Base-by-base conservation (phyloP, 1,140 invertebrate species). In the Nautilus pompilius region DNA sequence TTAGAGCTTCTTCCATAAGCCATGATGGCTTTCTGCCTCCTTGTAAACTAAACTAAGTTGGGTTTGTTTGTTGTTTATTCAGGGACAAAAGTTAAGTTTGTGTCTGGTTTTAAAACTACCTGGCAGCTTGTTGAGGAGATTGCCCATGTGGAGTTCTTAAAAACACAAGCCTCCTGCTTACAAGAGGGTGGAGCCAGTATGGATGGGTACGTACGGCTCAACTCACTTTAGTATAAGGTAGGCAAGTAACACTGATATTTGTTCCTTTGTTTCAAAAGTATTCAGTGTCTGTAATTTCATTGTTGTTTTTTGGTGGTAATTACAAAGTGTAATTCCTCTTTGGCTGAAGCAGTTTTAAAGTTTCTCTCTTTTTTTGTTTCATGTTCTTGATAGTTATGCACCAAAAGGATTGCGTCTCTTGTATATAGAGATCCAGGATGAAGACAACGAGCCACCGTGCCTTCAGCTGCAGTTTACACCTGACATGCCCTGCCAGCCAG, bases 61-160 rank as follows among this genome's bases (percentile, higher is more conserved):
- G n/a, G n/a, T n/a, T n/a, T n/a, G n/a, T n/a, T n/a, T n/a, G n/a
- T 63, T 29, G 45, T 45, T 28, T 34, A 30, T 56, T 26, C 49
- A 68, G 66, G 66, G 24, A 60, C 66, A 53, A 26, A 57, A 15
- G 53, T 68, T n/a, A 65, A 60, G 22, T 64, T 61, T 51, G n/a
- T 61, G 36, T 49, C 49, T 10, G 45, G 13, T 2, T 34, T 58
- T 6, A 49, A 65, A 8, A 51, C 32, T n/a, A 24, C 48, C 10
- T 69, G 68, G 68, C 61, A 69, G 41, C 30, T 62, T 8, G 68
- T 58, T 60, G 68, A 69, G 34, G 56, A 45, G 20, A 33, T 67
- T 34, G 61, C 66, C 30, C 22, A 45, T 20, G 63, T 67, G 33
- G 65, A n/a, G n/a, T n/a, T n/a, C n/a, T n/a, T n/a, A n/a, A n/a